Conservation (phyloP, 2,888 invertebrate species). For the Halictus ligatus region DNA sequence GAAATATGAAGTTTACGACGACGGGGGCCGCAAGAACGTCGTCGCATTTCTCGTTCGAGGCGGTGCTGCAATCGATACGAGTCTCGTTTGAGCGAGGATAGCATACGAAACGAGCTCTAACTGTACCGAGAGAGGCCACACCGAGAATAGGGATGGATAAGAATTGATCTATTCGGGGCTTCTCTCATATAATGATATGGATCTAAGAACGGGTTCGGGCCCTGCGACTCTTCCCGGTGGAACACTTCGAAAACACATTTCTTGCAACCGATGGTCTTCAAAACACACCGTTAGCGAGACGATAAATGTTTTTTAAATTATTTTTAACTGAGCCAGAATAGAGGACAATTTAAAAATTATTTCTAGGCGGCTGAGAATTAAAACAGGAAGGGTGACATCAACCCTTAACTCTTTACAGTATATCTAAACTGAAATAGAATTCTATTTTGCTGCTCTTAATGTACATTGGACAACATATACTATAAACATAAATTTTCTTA, state of each 20-base stretch:
- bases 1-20: constrained; percentile 31
- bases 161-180: constrained; percentile 12
- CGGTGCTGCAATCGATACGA: constrained; percentile 40
- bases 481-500: no score
- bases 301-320: neutral
- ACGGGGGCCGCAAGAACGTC: constrained; percentile 7
- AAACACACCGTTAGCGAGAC: neutral
- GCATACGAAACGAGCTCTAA: constrained; percentile 52
- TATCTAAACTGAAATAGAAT: no score
- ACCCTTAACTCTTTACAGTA: neutral
- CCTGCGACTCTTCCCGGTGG: neutral
- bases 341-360: no score
- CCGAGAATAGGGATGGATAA: constrained; percentile 25
- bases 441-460: no score
- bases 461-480: no score
- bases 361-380: no score
- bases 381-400: neutral
- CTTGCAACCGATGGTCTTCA: neutral
- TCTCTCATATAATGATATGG: neutral
- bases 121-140: constrained; percentile 31
- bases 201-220: constrained; percentile 8
- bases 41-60: constrained; percentile 42
- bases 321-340: neutral
- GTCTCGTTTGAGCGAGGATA: constrained; percentile 52
- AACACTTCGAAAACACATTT: neutral